Percentiles rank a stretch among this genome's conserved stretches.
These are phyloP conservation scores for Neotragus pygmaeus DNA, from an alignment of 2,113 vertebrate genomes.

Conservation along the genomic window DNA sequence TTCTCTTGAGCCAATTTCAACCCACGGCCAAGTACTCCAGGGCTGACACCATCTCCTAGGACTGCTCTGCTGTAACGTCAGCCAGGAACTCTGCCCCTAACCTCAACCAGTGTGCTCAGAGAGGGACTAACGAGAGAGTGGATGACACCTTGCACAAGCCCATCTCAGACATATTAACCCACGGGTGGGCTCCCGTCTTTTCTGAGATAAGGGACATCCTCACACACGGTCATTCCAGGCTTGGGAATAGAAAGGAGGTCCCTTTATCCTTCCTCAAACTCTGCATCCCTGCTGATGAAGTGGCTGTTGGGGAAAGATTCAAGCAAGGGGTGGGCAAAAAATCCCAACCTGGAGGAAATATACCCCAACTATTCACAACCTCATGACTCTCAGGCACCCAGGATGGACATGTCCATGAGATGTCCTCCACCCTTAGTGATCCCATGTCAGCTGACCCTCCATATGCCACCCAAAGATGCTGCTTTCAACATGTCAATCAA, in stretches of 20 bases:
- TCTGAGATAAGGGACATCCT: neutral
- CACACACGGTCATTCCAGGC: neutral
- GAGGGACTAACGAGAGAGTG: neutral
- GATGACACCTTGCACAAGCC: neutral
- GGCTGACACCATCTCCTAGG: neutral
- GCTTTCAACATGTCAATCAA: neutral
- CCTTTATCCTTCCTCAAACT: neutral
- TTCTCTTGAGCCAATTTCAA: neutral
- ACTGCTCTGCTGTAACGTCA: neutral
- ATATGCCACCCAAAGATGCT: neutral
- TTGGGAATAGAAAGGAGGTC: neutral
- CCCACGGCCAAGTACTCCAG: neutral
- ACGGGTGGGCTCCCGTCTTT: neutral
- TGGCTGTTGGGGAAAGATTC: neutral
- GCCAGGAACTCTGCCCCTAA: neutral
- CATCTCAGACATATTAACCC: neutral
- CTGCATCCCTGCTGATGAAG: neutral
- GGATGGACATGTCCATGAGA: neutral
- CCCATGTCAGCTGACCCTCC: neutral
- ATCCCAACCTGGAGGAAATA: neutral
- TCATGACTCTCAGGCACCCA: neutral
- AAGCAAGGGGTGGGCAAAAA: neutral
- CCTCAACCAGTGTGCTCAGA: neutral
- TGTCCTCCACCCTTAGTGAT: neutral
- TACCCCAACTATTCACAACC: neutral